Conservation (phyloP, 1,140 invertebrate species). For the Megalonaias nervosa region DNA sequence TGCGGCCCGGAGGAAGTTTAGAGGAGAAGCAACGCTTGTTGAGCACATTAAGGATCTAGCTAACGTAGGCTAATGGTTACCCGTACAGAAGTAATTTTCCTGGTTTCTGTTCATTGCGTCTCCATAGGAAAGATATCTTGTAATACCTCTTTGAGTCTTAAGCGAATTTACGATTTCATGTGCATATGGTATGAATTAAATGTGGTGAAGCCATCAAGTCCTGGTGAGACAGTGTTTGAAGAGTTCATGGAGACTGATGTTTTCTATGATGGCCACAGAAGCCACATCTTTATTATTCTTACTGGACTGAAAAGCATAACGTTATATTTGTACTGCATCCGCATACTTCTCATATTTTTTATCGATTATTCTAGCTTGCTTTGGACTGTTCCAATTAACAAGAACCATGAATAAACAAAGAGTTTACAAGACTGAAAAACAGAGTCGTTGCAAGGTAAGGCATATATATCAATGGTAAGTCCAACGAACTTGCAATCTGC, state of each 20-base stretch:
- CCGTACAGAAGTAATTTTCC: too few species aligned
- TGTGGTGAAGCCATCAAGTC: too few species aligned
- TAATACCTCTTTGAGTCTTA: accelerated
- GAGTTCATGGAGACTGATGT: neutral
- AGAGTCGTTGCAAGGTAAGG: neutral
- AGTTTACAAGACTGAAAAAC: neutral
- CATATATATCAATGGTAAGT: neutral
- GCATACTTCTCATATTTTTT: neutral
- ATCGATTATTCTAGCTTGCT: neutral
- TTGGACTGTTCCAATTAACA: neutral
- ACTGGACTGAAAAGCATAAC: conserved; percentile 6
- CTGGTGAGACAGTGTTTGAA: too few species aligned
- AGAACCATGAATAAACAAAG: neutral
- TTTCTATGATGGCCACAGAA: conserved; percentile 13
- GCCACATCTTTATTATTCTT: neutral
- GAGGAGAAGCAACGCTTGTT: too few species aligned
- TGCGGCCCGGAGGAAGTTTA: too few species aligned
- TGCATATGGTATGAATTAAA: too few species aligned
- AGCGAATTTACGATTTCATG: too few species aligned
- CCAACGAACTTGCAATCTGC: neutral
- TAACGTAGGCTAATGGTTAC: too few species aligned
- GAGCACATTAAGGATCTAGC: too few species aligned
- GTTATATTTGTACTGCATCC: neutral
- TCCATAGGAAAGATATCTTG: too few species aligned
- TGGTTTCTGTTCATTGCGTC: too few species aligned